These are phyloP conservation scores for Bactericera cockerelli DNA, from an alignment of 1,140 invertebrate species.

Conservation along the genomic window DNA sequence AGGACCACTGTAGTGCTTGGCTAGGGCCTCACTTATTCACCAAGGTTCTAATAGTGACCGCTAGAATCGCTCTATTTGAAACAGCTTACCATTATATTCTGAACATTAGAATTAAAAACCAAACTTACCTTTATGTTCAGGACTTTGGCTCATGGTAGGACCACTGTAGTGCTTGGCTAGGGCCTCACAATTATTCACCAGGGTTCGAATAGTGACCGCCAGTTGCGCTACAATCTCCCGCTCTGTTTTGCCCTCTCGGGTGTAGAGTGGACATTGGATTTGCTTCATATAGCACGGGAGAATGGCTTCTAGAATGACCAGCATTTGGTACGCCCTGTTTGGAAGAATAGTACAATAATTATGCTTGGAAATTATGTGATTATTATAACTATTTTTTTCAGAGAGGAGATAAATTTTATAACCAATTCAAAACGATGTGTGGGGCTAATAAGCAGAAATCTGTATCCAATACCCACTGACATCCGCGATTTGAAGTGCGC, in stretches of 20 bases:
- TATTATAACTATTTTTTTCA: too few relatives aligned
- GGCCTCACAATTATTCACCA: slow-evolving; percentile 91
- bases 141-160: slow-evolving; percentile 63
- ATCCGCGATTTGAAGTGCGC: too few relatives aligned
- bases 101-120: too few relatives aligned
- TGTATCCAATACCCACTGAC: too few relatives aligned
- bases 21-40: too few relatives aligned
- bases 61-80: too few relatives aligned
- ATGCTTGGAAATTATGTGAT: too few relatives aligned
- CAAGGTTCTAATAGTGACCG: slow-evolving; percentile 87
- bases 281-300: slow-evolving; percentile 87
- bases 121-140: slow-evolving; percentile 50
- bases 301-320: slow-evolving; percentile 91
- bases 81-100: too few relatives aligned
- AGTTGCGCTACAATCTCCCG: slow-evolving; percentile 90
- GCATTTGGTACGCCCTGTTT: slow-evolving; percentile 72
- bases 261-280: slow-evolving; percentile 74
- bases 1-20: too few relatives aligned
- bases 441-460: too few relatives aligned
- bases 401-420: too few relatives aligned
- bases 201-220: slow-evolving; percentile 84
- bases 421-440: too few relatives aligned
- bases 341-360: not conserved
- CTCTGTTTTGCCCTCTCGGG: slow-evolving; percentile 75
- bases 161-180: slow-evolving; percentile 91